Evolutionary conservation across 2,113 vertebrate genomes (phyloP).

Genomic region (Sisor rabdophorus): DNA sequence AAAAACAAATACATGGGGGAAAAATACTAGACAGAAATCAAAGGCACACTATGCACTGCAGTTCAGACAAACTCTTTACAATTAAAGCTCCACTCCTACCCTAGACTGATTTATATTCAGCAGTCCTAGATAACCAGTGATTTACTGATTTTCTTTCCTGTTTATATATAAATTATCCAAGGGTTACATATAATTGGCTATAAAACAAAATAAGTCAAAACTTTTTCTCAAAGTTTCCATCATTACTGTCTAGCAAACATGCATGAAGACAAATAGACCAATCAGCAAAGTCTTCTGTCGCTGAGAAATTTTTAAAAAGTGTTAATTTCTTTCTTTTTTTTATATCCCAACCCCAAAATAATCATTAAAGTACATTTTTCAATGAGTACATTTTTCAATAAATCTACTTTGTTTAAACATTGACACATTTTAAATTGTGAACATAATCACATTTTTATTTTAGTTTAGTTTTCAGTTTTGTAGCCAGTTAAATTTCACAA

Average conservation of each 20-base stretch:
- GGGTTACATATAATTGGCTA: neutral
- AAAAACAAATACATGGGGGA: constrained; percentile 44
- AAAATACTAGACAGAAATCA: constrained; percentile 35
- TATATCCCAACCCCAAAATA: neutral
- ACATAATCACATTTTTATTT: no score
- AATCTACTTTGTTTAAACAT: neutral
- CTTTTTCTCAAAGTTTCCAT: constrained; percentile 4
- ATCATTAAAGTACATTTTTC: neutral
- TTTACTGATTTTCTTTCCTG: constrained; percentile 23
- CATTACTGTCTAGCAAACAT: constrained; percentile 21
- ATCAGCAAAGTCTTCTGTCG: neutral
- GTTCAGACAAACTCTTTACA: constrained; percentile 36
- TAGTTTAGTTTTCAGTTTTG: neutral
- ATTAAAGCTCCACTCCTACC: constrained; percentile 27
- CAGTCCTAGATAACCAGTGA: constrained; percentile 18
- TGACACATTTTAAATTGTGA: neutral
- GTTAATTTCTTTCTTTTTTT: neutral
- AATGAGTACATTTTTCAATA: no score
- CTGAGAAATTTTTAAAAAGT: neutral
- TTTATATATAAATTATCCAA: neutral
- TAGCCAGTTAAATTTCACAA: neutral
- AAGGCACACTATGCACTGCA: constrained; percentile 8
- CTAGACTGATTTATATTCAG: constrained; percentile 7
- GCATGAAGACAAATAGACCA: neutral
- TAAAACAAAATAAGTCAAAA: constrained; percentile 1